Evolutionary conservation across 1,140 invertebrate genomes (phyloP).

Genomic region (Aphis gossypii): DNA sequence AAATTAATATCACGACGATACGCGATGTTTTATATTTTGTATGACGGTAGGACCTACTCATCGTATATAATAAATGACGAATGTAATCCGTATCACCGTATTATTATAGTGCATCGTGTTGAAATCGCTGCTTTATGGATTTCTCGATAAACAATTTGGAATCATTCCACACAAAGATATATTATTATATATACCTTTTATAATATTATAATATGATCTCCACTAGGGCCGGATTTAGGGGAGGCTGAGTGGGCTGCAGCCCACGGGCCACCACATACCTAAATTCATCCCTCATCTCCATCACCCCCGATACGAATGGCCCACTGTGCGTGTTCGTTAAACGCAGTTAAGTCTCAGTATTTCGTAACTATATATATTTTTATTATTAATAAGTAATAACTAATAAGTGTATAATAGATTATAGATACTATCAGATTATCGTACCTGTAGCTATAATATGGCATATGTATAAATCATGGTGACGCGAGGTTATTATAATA

Average conservation of each 20-base stretch:
- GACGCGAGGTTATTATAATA: background rate
- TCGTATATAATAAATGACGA: background rate
- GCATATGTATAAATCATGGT: background rate
- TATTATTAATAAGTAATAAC: background rate
- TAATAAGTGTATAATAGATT: background rate
- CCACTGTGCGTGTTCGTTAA: background rate
- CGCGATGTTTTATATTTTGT: background rate
- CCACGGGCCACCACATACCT: no score
- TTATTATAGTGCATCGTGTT: background rate
- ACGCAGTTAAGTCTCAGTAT: background rate
- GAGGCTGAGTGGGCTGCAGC: no score
- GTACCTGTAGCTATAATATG: background rate
- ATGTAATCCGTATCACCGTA: background rate
- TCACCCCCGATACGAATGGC: background rate
- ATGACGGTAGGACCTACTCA: background rate
- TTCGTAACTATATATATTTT: background rate
- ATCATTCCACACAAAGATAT: background rate
- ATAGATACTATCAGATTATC: background rate
- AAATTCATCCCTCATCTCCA: no score
- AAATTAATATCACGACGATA: background rate
- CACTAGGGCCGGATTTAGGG: no score
- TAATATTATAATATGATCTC: no score
- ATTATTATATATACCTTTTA: background rate
- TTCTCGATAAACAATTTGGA: background rate
- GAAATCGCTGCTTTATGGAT: background rate